Evolutionary conservation across 2,888 invertebrate genomes (phyloP), one percentile per base, ranked within the genome.

Genomic region (Lycophotia porphyrea): DNA sequence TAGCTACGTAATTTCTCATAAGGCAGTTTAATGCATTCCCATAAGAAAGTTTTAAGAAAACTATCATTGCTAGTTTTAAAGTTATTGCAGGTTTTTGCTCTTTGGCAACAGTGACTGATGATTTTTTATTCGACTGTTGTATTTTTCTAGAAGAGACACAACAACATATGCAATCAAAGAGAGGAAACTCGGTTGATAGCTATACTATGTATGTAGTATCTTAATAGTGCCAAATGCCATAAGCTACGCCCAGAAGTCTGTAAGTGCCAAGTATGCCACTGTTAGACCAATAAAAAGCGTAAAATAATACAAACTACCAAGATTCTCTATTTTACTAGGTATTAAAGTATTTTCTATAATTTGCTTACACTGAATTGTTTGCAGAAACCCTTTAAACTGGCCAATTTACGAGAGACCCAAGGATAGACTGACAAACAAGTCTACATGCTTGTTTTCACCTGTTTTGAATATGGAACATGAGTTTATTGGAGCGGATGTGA

Each of bases 391-490:
- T 77, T 83, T 82, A 85, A 83, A 83, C 65, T 39, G 66, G 34
- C 66, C 81, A 77, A 24, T 85, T 87, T 87, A 87, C 71, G 74
- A 69, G 74, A 63, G 74, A 75, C 67, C 71, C 70, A 63, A 72
- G 61, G 75, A 78, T 73, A 85, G 77, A 82, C 79, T 71, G 68
- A 87, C 85, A 80, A 73, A 87, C 82, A 79, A 76, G 72, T 71
- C 68, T 84, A 60, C 60, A 74, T 60, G 65, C 71, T 65, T 65
- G 70, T 84, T 78, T 73, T 78, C 76, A 84, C 76, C 74, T 73
- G 82, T 68, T 84, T 85, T 58, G 63, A 87, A 81, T 73, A 72
- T 71, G 84, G 74, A 76, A 75, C 74, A 77, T 49, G 61, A 76
- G 76, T 85, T 77, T 82, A 80, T 81, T 79, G 67, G 67, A 68